A percentile compares a stretch with the other conserved stretches of the same genome.
phyloP scores from a whole-genome alignment of 2,888 invertebrate species.

The Clitarchus hookeri region DNA sequence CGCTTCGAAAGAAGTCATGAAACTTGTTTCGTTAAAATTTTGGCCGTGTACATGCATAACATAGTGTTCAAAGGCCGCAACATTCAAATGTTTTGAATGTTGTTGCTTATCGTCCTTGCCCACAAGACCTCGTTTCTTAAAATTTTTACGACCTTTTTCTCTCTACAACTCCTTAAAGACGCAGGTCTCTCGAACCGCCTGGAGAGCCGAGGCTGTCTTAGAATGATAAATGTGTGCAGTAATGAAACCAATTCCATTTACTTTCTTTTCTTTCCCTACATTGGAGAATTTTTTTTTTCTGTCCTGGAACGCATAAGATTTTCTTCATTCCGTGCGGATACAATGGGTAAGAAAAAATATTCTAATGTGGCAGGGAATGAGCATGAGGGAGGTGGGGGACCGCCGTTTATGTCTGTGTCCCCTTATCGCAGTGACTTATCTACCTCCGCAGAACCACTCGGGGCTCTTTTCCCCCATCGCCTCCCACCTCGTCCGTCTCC shows the following conservation, averaged over 20 bases:
- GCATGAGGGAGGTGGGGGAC: background rate
- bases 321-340: slow-evolving; percentile 14
- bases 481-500: background rate
- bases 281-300: background rate
- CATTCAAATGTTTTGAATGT: no score
- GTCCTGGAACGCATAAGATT: background rate
- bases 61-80: no score
- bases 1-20: no score
- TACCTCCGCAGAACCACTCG: background rate
- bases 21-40: no score
- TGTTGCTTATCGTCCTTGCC: no score
- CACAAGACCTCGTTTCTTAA: no score
- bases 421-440: slow-evolving; percentile 1
- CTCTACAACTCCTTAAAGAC: background rate
- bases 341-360: slow-evolving; percentile 10
- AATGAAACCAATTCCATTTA: background rate
- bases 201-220: background rate
- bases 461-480: background rate
- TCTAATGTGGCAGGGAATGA: background rate
- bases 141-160: background rate
- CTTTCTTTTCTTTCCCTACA: background rate
- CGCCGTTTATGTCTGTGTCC: background rate
- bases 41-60: no score
- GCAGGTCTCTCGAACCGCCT: background rate
- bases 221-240: background rate